A percentile compares a stretch with the other conserved stretches of the same genome.
Evolutionary conservation across 2,888 invertebrate species (phyloP).

Genomic region (Pemphredon lugubris): DNA sequence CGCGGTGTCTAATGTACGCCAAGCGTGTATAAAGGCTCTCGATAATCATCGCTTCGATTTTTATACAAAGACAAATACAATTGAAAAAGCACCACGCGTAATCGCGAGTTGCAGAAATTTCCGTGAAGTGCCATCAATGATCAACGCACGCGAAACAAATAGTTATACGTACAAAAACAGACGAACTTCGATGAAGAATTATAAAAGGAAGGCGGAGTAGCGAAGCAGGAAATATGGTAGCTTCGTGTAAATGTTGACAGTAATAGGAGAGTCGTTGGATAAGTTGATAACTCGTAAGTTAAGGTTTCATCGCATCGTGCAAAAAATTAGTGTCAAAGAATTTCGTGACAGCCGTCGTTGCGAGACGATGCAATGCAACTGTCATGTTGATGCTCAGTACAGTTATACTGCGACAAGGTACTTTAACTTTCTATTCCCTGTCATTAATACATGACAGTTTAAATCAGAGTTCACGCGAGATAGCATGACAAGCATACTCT

Average conservation of each 20-base stretch:
- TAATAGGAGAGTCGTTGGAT: not conserved
- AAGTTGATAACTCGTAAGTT: not conserved
- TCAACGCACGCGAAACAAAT: not conserved
- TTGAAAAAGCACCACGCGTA: conserved; percentile 3
- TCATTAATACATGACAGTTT: conserved; percentile 45
- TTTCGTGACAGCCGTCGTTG: too few species aligned
- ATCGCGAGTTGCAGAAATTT: not conserved
- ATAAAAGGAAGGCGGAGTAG: too few species aligned
- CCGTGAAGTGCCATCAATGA: not conserved
- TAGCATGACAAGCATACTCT: not conserved
- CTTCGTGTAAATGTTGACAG: too few species aligned
- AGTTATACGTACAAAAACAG: too few species aligned
- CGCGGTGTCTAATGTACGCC: not conserved
- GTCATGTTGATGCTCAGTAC: not conserved
- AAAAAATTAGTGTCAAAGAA: not conserved
- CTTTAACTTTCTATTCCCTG: conserved; percentile 14
- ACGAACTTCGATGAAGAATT: too few species aligned
- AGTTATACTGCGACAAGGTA: not conserved
- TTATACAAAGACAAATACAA: conserved; percentile 13
- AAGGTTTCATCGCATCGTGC: not conserved
- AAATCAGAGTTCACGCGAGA: conserved; percentile 37
- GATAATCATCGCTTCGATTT: conserved; percentile 25
- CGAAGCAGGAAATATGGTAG: too few species aligned
- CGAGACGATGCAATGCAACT: too few species aligned
- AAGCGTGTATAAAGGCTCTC: not conserved